Evolutionary conservation across 1,140 invertebrate genomes (phyloP), one percentile per base, ranked within the genome.

Genomic region (Onthophagus taurus): DNA sequence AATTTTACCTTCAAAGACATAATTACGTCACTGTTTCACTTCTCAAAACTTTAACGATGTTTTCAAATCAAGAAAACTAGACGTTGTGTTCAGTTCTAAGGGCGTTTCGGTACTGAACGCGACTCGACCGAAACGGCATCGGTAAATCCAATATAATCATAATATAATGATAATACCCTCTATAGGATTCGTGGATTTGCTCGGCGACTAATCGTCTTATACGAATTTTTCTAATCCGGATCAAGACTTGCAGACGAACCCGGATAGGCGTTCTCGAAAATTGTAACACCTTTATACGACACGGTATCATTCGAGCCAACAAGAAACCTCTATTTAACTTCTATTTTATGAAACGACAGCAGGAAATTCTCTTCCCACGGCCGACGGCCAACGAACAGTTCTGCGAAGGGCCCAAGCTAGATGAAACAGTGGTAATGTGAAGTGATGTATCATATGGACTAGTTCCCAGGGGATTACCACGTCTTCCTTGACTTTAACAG

Each of bases 121-220:
- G 48, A 37, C 45, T 37, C 35, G 31, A 30, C 51, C 53, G 47
- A 56, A 61, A 54, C 58, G 55, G 53, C 52, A 58, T 53, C 52
- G 58, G 43, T 57, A 60, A 61, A 63, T 61, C 59, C 61, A 60
- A 61, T 61, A 60, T 61, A 60, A 63, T 63, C 59, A 63, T 63
- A 63, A 63, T 63, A 60, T 63, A 59, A 63, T 63, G 59, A 61
- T 63, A 63, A 63, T 63, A 51, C 59, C 60, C 59, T 61, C 59
- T 61, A 54, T 59, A 45, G 58, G 58, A 63, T 61, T 58, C 55
- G 50, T 48, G 61, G 61, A 61, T 63, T 63, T 63, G 60, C n/a
- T 42, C 58, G 55, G 56, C 55, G 53, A 58, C 57, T 63, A 63
- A 63, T 63, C 61, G 60, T 60, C 61, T 63, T 63, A 63, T 57